Base-by-base conservation (phyloP, 2,797 vertebrate genomes). In the Tiaroga cobitis region DNA sequence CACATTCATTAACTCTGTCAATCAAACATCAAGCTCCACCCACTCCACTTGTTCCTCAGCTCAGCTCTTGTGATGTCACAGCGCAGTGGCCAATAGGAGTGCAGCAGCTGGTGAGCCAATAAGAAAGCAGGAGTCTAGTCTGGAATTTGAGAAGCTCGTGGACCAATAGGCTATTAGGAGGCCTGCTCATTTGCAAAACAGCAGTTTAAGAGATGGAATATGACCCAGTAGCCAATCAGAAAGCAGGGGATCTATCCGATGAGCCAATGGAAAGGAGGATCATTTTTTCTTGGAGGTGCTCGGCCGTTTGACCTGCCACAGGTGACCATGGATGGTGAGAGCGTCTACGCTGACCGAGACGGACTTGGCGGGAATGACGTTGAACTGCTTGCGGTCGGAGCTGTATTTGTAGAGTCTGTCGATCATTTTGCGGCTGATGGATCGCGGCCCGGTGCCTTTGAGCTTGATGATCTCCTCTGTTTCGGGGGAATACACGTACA, bases 331-430 rank as follows among this genome's bases (percentile, higher is more conserved):
- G 46, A 97, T 97, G 0, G 96, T 97, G 46, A 97, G 94, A 0
- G 96, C 96, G 3, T 97, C 96, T 90, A 97, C 96, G 0, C 96
- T 97, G 90, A 95, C 96, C 0, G 96, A 97, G 93, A 97, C 96
- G 88, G 96, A 97, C 92, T 97, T 97, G 92, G 96, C 95, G 0
- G 96, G 96, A 84, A 97, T 97, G 89, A 95, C 87, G 0, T 92
- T 96, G 67, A 97, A 97, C 93, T 97, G 96, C 90, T 97, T 97
- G 67, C 96, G 94, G 94, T 97, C 96, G 0, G 96, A 97, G 90
- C 96, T 97, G 92, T 97, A 97, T 75, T 97, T 97, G 85, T 96
- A 97, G 34, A 97, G 94, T 87, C 95, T 97, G 90, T 97, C 96
- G 1, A 97, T 95, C 96, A 97, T 97, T 87, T 96, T 97, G 93